Conservation (phyloP, 1,140 invertebrate genomes). For the Drosophila truncata region DNA sequence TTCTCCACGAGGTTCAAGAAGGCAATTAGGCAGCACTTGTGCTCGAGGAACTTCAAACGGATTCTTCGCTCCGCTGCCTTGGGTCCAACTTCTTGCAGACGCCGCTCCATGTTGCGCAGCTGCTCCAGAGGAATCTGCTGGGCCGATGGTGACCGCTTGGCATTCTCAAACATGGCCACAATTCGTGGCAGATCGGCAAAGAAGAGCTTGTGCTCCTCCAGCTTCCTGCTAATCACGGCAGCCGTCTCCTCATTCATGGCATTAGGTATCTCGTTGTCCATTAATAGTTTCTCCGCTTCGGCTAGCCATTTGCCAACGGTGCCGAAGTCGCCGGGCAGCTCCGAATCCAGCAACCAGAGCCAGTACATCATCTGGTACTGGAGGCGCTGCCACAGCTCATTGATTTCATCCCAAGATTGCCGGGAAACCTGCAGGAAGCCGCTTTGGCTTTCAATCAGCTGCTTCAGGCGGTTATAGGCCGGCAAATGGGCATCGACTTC, state of each 20-base stretch:
- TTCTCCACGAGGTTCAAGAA: slow-evolving; percentile 95
- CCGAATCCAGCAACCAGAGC: slow-evolving; percentile 94
- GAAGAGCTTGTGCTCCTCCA: slow-evolving; percentile 95
- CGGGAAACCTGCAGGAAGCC: slow-evolving; percentile 91
- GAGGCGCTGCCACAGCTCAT: slow-evolving; percentile 91
- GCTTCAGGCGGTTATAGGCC: slow-evolving; percentile 90
- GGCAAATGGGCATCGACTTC: slow-evolving; percentile 90
- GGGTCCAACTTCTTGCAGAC: slow-evolving; percentile 90
- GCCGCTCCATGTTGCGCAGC: slow-evolving; percentile 91
- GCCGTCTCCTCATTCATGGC: slow-evolving; percentile 94
- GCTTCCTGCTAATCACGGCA: slow-evolving; percentile 92
- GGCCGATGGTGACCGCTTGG: slow-evolving; percentile 87
- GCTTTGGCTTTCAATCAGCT: slow-evolving; percentile 90
- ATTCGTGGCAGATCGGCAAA: slow-evolving; percentile 93
- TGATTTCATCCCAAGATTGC: slow-evolving; percentile 92
- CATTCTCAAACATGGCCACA: slow-evolving; percentile 91
- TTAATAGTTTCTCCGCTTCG: slow-evolving; percentile 93
- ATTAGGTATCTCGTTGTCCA: slow-evolving; percentile 92
- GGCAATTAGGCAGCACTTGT: slow-evolving; percentile 96
- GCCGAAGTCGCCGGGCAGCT: slow-evolving; percentile 93
- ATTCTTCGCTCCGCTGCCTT: slow-evolving; percentile 91
- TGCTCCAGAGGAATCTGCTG: slow-evolving; percentile 91
- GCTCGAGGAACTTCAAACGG: slow-evolving; percentile 94
- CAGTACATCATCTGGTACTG: slow-evolving; percentile 92
- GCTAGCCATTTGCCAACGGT: slow-evolving; percentile 95